Percentiles rank a stretch among this genome's conserved stretches.
Evolutionary conservation across 2,888 invertebrate species (phyloP).

Genomic region (Cyrtodaria siliqua): DNA sequence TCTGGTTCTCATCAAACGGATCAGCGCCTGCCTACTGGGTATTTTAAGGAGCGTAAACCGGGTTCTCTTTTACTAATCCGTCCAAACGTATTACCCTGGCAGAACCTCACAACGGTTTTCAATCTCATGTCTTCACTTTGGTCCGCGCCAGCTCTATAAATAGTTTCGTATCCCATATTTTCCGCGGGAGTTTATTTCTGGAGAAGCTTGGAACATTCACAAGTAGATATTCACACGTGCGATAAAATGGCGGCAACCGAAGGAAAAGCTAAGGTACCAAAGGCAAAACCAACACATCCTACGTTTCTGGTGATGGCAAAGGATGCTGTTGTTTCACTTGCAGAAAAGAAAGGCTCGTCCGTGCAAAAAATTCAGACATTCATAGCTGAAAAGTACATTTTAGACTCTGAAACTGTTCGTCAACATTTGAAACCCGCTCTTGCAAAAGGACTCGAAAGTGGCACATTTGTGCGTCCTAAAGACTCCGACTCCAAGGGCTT

Average conservation of each 20-base stretch:
- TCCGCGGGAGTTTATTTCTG: constrained; percentile 25
- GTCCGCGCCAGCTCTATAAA: constrained; percentile 34
- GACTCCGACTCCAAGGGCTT: constrained; percentile 61
- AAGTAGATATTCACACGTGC: too few species aligned
- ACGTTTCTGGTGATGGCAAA: constrained; percentile 67
- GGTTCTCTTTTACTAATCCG: too few species aligned
- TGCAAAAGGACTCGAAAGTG: constrained; percentile 67
- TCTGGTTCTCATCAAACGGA: too few species aligned
- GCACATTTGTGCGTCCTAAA: constrained; percentile 67
- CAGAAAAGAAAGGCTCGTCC: constrained; percentile 70
- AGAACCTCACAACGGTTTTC: too few species aligned
- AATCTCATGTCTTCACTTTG: constrained; percentile 24
- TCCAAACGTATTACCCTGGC: too few species aligned
- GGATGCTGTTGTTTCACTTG: constrained; percentile 61
- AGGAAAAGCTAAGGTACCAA: constrained; percentile 42
- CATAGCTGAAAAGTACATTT: constrained; percentile 70
- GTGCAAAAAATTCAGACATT: constrained; percentile 69
- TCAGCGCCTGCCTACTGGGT: too few species aligned
- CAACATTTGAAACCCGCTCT: constrained; percentile 67
- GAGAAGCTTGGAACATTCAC: background rate
- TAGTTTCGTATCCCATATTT: background rate
- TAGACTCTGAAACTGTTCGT: constrained; percentile 60
- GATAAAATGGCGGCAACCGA: constrained; percentile 46
- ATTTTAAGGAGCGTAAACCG: too few species aligned
- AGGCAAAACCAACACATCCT: constrained; percentile 58